These are phyloP conservation scores for Xestoiulus laeticollis DNA, from an alignment of 2,888 invertebrate genomes.

Conservation along the genomic window DNA sequence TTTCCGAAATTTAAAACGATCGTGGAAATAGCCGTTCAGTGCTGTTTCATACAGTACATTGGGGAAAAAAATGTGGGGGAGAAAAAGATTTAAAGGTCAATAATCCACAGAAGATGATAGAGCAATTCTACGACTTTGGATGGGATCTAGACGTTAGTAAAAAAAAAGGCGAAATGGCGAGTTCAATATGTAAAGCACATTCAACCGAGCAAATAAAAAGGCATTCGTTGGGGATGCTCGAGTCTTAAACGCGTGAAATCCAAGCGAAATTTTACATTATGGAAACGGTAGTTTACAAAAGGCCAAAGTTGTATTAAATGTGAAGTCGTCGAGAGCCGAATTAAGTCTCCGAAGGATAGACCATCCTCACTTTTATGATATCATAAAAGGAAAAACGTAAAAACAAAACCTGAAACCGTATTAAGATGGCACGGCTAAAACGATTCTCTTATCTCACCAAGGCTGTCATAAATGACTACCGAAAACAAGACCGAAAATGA, in stretches of 20 bases:
- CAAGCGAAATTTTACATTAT: background rate
- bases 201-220: slow-evolving; percentile 1
- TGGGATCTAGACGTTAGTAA: background rate
- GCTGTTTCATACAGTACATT: background rate
- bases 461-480: background rate
- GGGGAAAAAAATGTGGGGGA: background rate
- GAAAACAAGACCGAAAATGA: background rate
- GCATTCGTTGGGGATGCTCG: background rate
- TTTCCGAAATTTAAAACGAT: background rate
- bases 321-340: background rate
- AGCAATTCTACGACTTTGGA: background rate
- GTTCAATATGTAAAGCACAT: slow-evolving; percentile 9
- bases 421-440: background rate
- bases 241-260: slow-evolving; percentile 1
- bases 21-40: background rate
- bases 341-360: background rate
- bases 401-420: background rate
- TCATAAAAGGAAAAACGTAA: background rate
- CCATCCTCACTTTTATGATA: background rate
- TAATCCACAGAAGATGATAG: background rate
- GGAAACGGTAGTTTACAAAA: background rate
- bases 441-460: background rate
- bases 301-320: background rate
- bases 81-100: background rate
- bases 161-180: background rate